These are phyloP conservation scores for Platycheirus rosarum DNA, from an alignment of 2,888 invertebrate genomes.

Conservation along the genomic window DNA sequence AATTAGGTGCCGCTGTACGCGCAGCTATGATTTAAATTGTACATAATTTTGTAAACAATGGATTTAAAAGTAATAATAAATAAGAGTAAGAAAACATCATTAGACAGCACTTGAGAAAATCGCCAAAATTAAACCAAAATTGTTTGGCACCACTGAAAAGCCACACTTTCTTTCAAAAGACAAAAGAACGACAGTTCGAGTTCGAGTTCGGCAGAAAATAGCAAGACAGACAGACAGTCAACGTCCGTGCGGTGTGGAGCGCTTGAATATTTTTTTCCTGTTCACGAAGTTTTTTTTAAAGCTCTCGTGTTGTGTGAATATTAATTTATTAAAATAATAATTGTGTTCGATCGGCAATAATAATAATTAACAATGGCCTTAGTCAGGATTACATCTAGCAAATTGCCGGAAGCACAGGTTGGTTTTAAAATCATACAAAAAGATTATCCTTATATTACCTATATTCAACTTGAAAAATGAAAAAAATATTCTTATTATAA, in stretches of 20 bases:
- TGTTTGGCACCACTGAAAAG: constrained; percentile 16
- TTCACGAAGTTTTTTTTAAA: constrained; percentile 44
- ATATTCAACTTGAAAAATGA: not conserved
- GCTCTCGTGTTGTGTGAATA: constrained; percentile 53
- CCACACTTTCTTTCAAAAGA: constrained; percentile 20
- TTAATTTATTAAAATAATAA: constrained; percentile 22
- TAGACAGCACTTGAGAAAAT: constrained; percentile 15
- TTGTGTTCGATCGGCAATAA: constrained; percentile 13
- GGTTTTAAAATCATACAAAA: constrained; percentile 74
- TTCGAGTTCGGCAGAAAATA: constrained; percentile 39
- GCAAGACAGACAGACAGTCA: constrained; percentile 43
- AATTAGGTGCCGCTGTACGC: no score
- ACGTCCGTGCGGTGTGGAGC: constrained; percentile 59
- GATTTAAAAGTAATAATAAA: no score
- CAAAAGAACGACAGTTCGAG: constrained; percentile 24
- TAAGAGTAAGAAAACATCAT: no score
- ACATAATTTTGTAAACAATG: no score
- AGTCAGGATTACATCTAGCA: constrained; percentile 86
- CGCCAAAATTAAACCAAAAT: not conserved
- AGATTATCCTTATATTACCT: not conserved
- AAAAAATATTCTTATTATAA: constrained; percentile 11
- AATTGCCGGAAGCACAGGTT: constrained; percentile 86
- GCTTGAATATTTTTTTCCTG: constrained; percentile 14
- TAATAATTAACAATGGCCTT: constrained; percentile 84
- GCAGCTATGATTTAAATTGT: no score